Conservation (phyloP, 2,888 invertebrate genomes). For the Lasioglossum marginatum region DNA sequence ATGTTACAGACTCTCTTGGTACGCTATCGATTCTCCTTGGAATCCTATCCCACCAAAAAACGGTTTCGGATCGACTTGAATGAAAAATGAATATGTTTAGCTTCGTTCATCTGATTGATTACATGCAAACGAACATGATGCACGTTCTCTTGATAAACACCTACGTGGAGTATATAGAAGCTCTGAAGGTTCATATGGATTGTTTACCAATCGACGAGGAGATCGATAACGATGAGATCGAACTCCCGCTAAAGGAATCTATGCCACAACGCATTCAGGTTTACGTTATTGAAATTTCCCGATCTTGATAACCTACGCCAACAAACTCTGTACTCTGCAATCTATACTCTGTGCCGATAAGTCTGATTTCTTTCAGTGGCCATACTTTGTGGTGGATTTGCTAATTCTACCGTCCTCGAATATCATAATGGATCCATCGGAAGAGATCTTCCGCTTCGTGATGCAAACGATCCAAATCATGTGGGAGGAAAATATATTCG, state of each 20-base stretch:
- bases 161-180: slow-evolving; percentile 86
- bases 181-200: slow-evolving; percentile 86
- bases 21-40: neutral
- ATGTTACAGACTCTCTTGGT: slow-evolving; percentile 91
- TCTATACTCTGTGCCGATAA: neutral
- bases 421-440: slow-evolving; percentile 87
- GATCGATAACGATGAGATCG: slow-evolving; percentile 83
- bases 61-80: neutral
- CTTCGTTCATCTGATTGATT: slow-evolving; percentile 90
- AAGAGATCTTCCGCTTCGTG: slow-evolving; percentile 86
- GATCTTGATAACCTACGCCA: neutral
- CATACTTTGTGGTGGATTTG: slow-evolving; percentile 88
- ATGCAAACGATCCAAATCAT: slow-evolving; percentile 87
- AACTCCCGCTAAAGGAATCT: slow-evolving; percentile 85
- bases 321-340: neutral
- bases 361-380: slow-evolving; percentile 84
- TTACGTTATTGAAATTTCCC: slow-evolving; percentile 74
- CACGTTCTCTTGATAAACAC: slow-evolving; percentile 88
- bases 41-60: neutral
- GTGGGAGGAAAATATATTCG: slow-evolving; percentile 89
- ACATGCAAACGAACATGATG: slow-evolving; percentile 89
- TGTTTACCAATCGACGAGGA: slow-evolving; percentile 85
- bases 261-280: slow-evolving; percentile 85
- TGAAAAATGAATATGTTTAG: slow-evolving; percentile 81
- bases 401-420: slow-evolving; percentile 81